phyloP scores from a whole-genome alignment of 2,888 invertebrate species.

The Chrysolina oricalcia region DNA sequence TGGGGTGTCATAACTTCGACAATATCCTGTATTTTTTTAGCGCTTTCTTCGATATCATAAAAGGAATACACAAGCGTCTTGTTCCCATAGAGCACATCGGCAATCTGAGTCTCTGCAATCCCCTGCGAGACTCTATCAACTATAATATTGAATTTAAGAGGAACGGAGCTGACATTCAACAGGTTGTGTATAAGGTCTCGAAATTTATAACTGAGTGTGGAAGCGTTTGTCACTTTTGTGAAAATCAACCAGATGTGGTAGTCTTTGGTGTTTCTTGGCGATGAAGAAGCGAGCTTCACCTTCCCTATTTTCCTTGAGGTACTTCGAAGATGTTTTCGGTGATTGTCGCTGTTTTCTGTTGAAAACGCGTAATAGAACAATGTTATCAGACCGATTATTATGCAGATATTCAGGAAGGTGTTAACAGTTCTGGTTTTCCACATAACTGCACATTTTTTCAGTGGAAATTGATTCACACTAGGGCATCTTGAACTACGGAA shows the following conservation, averaged over 20 bases:
- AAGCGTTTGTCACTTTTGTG: conserved; percentile 74
- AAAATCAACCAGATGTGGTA: conserved; percentile 77
- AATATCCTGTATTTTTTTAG: conserved; percentile 76
- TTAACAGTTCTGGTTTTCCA: conserved; percentile 52
- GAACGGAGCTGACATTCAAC: conserved; percentile 71
- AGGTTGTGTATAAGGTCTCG: conserved; percentile 73
- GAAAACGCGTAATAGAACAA: conserved; percentile 57
- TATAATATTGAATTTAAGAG: conserved; percentile 77
- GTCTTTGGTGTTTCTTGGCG: conserved; percentile 52
- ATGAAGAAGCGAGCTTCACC: conserved; percentile 39
- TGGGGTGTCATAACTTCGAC: conserved; percentile 80
- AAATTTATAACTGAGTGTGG: conserved; percentile 74
- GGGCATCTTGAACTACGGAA: conserved; percentile 1
- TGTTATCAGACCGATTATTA: conserved; percentile 55
- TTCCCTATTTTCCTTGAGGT: conserved; percentile 41
- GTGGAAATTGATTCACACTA: conserved; percentile 8
- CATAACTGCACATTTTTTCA: conserved; percentile 49
- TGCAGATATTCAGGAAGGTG: conserved; percentile 56
- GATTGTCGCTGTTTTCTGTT: conserved; percentile 47
- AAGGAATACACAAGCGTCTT: conserved; percentile 72
- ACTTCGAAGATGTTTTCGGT: conserved; percentile 43
- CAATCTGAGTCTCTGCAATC: conserved; percentile 73
- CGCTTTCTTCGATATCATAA: conserved; percentile 78
- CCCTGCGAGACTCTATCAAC: conserved; percentile 76
- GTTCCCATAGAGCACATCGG: conserved; percentile 59